A percentile compares a stretch with the other conserved stretches of the same genome.
Conservation (phyloP, 2,888 invertebrate genomes). For the Acanthopleura granulata region DNA sequence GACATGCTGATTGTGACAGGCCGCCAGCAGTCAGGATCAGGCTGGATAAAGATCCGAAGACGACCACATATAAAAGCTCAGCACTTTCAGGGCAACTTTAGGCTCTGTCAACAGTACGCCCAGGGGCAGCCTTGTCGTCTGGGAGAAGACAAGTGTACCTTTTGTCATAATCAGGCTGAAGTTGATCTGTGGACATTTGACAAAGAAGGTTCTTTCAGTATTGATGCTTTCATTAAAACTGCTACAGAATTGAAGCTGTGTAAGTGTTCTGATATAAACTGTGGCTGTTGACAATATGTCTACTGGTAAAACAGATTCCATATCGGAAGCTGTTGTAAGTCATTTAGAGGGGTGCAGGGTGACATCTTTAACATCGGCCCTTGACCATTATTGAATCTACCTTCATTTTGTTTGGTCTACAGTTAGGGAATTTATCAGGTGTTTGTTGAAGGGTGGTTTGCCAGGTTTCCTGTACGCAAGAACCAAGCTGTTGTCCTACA, state of each 20-base stretch:
- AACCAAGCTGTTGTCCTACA: too few species aligned
- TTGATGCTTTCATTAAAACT: conserved; percentile 43
- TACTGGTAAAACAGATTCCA: too few species aligned
- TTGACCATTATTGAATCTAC: too few species aligned
- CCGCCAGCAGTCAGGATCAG: conserved; percentile 33
- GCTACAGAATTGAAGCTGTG: background rate
- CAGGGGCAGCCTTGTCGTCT: conserved; percentile 29
- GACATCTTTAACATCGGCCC: too few species aligned
- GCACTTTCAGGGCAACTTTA: conserved; percentile 43
- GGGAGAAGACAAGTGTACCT: conserved; percentile 48
- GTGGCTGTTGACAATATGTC: too few species aligned
- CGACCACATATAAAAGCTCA: conserved; percentile 35
- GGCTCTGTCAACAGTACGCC: conserved; percentile 54
- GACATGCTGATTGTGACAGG: conserved; percentile 48
- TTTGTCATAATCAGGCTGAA: conserved; percentile 54
- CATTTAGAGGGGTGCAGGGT: too few species aligned
- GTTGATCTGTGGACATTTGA: conserved; percentile 54
- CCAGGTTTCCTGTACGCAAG: too few species aligned
- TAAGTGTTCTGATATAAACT: background rate
- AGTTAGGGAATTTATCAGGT: too few species aligned
- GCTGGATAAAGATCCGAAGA: conserved; percentile 57
- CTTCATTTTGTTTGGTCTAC: too few species aligned
- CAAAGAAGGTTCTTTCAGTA: conserved; percentile 44
- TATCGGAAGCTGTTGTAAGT: too few species aligned
- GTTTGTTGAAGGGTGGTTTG: too few species aligned